Evolutionary conservation across 2,888 invertebrate genomes (phyloP).

Genomic region (Melanotus villosus): DNA sequence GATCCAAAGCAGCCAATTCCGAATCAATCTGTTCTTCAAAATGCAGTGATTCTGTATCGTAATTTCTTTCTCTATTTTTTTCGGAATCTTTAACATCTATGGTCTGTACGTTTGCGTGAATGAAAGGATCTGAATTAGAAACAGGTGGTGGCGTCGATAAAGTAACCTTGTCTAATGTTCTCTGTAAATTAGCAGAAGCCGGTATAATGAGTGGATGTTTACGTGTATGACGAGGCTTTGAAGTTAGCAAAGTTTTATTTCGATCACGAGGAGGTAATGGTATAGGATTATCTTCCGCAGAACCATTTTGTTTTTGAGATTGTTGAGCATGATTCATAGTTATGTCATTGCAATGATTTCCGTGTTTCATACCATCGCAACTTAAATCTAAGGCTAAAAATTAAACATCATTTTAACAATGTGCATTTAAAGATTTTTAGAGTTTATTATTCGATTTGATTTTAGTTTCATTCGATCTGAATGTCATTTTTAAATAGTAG

Average conservation of each 20-base stretch:
- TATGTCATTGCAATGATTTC: slow-evolving; percentile 21
- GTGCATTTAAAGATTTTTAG: too few species aligned
- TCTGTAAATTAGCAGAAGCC: slow-evolving; percentile 72
- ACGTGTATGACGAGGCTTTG: slow-evolving; percentile 81
- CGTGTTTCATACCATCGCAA: slow-evolving; percentile 15
- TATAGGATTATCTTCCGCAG: slow-evolving; percentile 74
- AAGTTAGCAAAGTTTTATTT: slow-evolving; percentile 75
- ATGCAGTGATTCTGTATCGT: slow-evolving; percentile 67
- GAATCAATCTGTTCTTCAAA: slow-evolving; percentile 77
- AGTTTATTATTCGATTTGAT: too few species aligned
- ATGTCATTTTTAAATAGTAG: too few species aligned
- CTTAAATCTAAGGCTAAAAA: slow-evolving; percentile 25
- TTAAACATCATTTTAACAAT: not conserved
- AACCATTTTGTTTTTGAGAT: slow-evolving; percentile 18
- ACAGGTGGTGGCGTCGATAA: slow-evolving; percentile 47
- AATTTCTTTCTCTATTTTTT: slow-evolving; percentile 56
- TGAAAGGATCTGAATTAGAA: slow-evolving; percentile 53
- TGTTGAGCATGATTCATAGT: slow-evolving; percentile 31
- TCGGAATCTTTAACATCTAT: slow-evolving; percentile 25
- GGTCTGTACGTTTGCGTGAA: slow-evolving; percentile 31
- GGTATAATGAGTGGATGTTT: slow-evolving; percentile 88
- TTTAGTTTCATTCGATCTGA: too few species aligned
- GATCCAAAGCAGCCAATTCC: slow-evolving; percentile 74
- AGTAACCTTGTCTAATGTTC: slow-evolving; percentile 74
- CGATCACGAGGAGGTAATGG: slow-evolving; percentile 86